phyloP scores from a whole-genome alignment of 2,797 vertebrate genomes.

The Xenops minutus region DNA sequence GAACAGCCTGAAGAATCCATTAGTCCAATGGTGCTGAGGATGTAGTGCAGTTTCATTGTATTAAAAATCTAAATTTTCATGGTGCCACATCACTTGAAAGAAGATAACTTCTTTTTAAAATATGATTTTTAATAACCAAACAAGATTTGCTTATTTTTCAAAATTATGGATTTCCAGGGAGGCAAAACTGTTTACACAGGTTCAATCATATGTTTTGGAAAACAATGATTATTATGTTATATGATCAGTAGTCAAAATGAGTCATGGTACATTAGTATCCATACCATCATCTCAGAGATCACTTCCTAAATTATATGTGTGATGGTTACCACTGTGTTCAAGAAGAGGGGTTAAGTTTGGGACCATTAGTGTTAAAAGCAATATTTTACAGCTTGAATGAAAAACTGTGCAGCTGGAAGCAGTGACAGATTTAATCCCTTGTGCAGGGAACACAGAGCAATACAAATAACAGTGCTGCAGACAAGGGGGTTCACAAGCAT shows the following conservation, averaged over 20 bases:
- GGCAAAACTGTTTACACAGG: neutral
- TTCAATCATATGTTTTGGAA: neutral
- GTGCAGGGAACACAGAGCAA: neutral
- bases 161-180: neutral
- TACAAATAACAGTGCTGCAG: neutral
- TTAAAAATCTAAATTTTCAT: neutral
- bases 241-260: neutral
- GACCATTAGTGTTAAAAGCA: neutral
- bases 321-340: neutral
- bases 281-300: neutral
- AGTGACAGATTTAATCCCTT: conserved; percentile 19
- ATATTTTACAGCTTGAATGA: neutral
- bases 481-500: neutral
- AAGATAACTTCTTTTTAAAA: neutral
- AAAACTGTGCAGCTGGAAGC: conserved; percentile 1
- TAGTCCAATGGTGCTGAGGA: neutral
- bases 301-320: neutral
- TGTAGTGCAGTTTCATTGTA: neutral
- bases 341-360: neutral
- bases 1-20: neutral
- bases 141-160: neutral
- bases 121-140: neutral
- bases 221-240: neutral
- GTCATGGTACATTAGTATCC: neutral
- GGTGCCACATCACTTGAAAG: neutral